Conservation (phyloP, 37 sponge, comb jelly and placozoan genomes). For the Aphrocallistes beatrix region DNA sequence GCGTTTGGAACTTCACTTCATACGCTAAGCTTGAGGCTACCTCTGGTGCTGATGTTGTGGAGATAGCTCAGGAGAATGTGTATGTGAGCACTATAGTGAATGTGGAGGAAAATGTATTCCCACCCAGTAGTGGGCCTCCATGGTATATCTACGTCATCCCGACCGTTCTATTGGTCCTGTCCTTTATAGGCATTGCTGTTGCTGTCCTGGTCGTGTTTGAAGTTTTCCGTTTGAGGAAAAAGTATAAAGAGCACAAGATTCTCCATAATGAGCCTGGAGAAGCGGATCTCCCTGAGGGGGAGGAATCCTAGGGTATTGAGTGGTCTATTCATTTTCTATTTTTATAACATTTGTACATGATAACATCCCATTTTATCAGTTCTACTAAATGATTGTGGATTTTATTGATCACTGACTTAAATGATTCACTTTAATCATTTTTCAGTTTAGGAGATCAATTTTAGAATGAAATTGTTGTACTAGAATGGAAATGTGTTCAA, state of each 20-base stretch:
- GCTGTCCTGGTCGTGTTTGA: not conserved
- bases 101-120: not conserved
- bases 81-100: not conserved
- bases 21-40: not conserved
- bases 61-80: not conserved
- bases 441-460: too few species aligned
- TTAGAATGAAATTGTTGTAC: too few species aligned
- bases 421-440: too few species aligned
- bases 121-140: not conserved
- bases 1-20: not conserved
- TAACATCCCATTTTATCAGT: too few species aligned
- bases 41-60: not conserved
- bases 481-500: too few species aligned
- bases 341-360: too few species aligned
- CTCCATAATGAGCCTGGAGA: too few species aligned
- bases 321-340: too few species aligned
- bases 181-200: not conserved
- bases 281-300: too few species aligned
- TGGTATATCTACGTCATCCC: conserved; percentile 4
- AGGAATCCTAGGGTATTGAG: too few species aligned
- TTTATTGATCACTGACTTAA: too few species aligned
- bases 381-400: too few species aligned
- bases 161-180: not conserved
- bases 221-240: not conserved
- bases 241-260: not conserved